Base-by-base conservation (phyloP, 2,797 vertebrate genomes). In the Coccyzus lansbergi region DNA sequence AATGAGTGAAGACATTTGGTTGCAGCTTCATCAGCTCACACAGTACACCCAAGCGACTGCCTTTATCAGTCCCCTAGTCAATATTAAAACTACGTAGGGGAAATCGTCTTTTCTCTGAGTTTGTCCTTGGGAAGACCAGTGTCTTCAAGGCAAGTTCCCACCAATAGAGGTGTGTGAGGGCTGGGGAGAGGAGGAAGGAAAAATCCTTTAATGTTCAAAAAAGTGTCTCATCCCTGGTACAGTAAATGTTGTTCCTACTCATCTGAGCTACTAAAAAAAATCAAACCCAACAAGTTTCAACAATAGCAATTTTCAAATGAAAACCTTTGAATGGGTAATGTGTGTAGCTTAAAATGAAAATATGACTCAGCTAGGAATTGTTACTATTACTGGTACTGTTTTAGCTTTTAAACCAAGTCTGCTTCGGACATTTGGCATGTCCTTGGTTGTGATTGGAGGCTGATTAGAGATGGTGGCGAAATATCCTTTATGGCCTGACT, bases 1-100 rank as follows among this genome's bases (percentile, higher is more conserved):
- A 80, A 95, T 75, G 94, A 95, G 89, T 88, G 92, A 95, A 95
- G 96, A 95, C 91, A 65, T 96, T 94, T 95, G 92, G 88, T 96
- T 96, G 86, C 91, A 78, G 91, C 95, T 95, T 91, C 93, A 55
- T 88, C 44, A n/a, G 69, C 89, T 94, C n/a, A 7, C 38, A 25
- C 34, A 29, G n/a, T 48, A 44, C 65, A 87, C 72, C 84, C 92
- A 58, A 79, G 68, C 4, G 3, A 93, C 58, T 25, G 4, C 87
- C 92, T 94, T 72, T 55, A 65, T 77, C 77, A 86, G 51, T 51
- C 44, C 59, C 51, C 42, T 16, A 68, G 46, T 53, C 81, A 36
- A 3, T 40, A 36, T 76, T 77, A 34, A 77, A 93, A 28, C 55
- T 44, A 31, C 7, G 46, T 29, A 8, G 92, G 64, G 71, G 51